Conservation (phyloP, 2,888 invertebrate species). For the Cyclophora albipunctata region DNA sequence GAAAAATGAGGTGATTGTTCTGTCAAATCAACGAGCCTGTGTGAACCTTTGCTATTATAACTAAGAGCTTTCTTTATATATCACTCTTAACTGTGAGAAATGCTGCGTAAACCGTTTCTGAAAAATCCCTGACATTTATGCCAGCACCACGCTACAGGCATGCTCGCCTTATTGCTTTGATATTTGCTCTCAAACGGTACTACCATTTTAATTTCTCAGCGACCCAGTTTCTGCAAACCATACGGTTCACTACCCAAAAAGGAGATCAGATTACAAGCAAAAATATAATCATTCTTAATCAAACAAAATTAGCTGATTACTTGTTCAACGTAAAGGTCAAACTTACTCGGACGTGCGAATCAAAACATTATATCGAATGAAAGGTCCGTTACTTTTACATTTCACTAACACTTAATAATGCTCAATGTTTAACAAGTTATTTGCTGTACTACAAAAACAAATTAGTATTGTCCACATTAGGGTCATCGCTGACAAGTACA, state of each 20-base stretch:
- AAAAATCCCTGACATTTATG: conserved; percentile 16
- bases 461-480: conserved; percentile 19
- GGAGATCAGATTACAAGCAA: conserved; percentile 26
- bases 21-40: conserved; percentile 44
- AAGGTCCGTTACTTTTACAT: conserved; percentile 17
- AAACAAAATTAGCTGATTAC: conserved; percentile 23
- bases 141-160: conserved; percentile 1
- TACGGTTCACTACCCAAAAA: conserved; percentile 19
- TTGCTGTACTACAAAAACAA: conserved; percentile 13
- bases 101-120: conserved; percentile 28
- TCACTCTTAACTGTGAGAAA: conserved; percentile 41
- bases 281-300: conserved; percentile 23
- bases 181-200: conserved; percentile 24
- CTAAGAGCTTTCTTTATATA: conserved; percentile 20
- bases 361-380: conserved; percentile 20
- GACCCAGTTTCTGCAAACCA: conserved; percentile 24
- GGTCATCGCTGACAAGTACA: conserved; percentile 19
- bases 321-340: conserved; percentile 31
- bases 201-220: conserved; percentile 26
- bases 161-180: conserved; percentile 1
- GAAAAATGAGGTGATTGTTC: conserved; percentile 59
- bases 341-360: conserved; percentile 25
- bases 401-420: conserved; percentile 13
- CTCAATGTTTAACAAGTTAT: conserved; percentile 19
- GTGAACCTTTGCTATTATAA: conserved; percentile 44